Evolutionary conservation across 2,113 vertebrate genomes (phyloP).

Genomic region (Anseranas semipalmata): DNA sequence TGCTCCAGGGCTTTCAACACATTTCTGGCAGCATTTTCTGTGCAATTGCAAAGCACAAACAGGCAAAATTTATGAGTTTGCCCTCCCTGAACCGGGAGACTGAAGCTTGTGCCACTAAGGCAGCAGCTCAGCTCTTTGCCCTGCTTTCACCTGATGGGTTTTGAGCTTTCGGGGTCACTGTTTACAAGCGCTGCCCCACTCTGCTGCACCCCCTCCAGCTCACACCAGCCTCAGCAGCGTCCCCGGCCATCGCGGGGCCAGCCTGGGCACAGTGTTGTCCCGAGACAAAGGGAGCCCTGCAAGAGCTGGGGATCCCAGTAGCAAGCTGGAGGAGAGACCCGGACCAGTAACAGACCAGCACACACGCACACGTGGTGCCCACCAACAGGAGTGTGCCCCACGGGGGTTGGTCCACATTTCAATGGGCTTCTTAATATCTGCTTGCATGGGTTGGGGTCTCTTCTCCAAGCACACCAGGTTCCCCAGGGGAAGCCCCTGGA

Average conservation of each 20-base stretch:
- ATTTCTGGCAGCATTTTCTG: background rate
- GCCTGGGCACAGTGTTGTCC: too few species aligned
- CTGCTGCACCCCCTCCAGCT: background rate
- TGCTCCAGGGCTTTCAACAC: background rate
- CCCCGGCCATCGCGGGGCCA: accelerated
- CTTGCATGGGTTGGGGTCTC: background rate
- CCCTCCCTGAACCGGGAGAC: background rate
- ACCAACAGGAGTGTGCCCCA: background rate
- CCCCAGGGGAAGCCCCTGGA: background rate
- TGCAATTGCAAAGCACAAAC: background rate
- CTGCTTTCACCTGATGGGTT: background rate
- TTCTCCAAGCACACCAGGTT: background rate
- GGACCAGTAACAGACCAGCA: too few species aligned
- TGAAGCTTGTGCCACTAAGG: accelerated
- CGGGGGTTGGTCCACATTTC: accelerated
- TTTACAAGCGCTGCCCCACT: accelerated
- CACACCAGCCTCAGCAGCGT: background rate
- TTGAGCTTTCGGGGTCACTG: background rate
- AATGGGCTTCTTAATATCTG: background rate
- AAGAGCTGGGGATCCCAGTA: too few species aligned
- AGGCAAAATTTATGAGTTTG: background rate
- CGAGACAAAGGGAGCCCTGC: too few species aligned
- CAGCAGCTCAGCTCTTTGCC: background rate
- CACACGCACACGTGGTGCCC: too few species aligned
- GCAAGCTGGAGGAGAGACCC: too few species aligned